Percentiles rank a stretch among this genome's conserved stretches.
These are phyloP conservation scores for Pelodiscus sinensis DNA, from an alignment of 2,113 vertebrate species.

Conservation along the genomic window DNA sequence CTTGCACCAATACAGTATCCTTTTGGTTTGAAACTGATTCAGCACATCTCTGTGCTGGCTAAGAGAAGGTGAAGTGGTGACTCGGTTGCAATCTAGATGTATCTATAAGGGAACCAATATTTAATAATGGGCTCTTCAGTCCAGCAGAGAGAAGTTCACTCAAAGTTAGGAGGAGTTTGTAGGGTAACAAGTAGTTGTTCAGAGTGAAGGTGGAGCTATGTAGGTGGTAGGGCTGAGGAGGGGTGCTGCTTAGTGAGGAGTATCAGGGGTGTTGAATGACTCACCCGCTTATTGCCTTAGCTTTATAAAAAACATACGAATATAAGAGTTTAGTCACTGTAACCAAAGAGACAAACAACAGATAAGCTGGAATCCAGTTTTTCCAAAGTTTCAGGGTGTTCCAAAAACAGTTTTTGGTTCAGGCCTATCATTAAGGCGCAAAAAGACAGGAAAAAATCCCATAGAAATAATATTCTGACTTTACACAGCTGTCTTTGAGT, in stretches of 20 bases:
- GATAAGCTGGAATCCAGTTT: background rate
- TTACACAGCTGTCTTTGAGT: background rate
- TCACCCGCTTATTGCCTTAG: background rate
- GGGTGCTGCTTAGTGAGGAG: background rate
- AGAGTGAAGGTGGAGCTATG: background rate
- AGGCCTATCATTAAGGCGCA: background rate
- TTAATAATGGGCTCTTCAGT: background rate
- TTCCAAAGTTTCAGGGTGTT: constrained; percentile 12
- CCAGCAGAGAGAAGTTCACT: background rate
- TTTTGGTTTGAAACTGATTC: background rate
- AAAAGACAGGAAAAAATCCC: background rate
- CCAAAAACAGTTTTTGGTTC: background rate
- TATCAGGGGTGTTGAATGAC: background rate
- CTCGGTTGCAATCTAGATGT: background rate
- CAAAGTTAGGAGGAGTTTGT: background rate
- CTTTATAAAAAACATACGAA: too few relatives aligned
- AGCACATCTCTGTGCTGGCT: background rate
- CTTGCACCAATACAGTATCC: background rate
- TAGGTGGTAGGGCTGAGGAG: background rate
- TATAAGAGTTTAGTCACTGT: background rate
- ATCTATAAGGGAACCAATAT: background rate
- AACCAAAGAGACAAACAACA: background rate
- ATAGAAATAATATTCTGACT: background rate
- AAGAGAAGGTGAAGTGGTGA: background rate
- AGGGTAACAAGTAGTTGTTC: background rate